phyloP scores from a whole-genome alignment of 1,140 invertebrate species.

The Oreohelix idahoensis region DNA sequence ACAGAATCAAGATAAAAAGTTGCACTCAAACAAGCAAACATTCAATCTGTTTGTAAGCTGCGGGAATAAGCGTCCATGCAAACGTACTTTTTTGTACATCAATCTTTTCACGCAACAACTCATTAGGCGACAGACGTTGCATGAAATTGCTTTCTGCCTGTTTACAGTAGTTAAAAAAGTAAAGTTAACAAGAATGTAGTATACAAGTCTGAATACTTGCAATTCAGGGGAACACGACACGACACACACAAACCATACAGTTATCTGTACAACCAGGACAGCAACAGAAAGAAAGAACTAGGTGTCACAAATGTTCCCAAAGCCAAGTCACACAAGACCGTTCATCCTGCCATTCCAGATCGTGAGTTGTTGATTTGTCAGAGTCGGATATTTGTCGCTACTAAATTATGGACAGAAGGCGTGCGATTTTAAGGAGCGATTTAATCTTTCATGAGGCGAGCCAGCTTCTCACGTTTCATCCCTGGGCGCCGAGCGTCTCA shows the following conservation, averaged over 20 bases:
- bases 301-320: neutral
- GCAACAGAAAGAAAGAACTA: neutral
- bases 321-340: neutral
- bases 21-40: constrained; percentile 18
- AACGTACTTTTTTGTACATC: neutral
- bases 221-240: too few relatives aligned
- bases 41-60: neutral
- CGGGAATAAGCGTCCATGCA: neutral
- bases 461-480: constrained; percentile 19
- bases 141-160: neutral
- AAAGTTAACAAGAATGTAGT: too few relatives aligned
- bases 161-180: neutral
- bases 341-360: neutral
- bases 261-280: too few relatives aligned
- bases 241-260: too few relatives aligned
- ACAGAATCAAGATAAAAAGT: neutral
- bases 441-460: constrained; percentile 31
- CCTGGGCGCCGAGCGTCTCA: neutral
- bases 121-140: neutral
- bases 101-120: neutral
- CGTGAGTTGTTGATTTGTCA: neutral
- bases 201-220: too few relatives aligned
- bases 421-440: constrained; percentile 22
- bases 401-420: constrained; percentile 34
- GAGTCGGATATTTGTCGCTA: constrained; percentile 5